Evolutionary conservation across 2,888 invertebrate genomes (phyloP), one percentile per base, ranked within the genome.

Genomic region (Uropetala carovei): DNA sequence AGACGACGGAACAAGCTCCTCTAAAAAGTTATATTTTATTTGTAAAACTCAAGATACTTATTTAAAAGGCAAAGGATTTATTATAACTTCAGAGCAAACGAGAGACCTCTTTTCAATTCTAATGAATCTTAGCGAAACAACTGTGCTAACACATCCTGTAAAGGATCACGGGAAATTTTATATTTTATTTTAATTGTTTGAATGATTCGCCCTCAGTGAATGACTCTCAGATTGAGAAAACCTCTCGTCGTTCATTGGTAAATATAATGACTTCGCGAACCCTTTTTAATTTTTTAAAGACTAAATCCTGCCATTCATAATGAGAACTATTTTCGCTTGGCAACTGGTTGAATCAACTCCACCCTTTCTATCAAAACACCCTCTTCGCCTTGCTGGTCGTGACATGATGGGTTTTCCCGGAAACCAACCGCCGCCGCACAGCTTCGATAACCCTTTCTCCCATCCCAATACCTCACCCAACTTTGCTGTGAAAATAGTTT

Each of bases 201-300:
- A 22, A 75, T 22, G 75, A 11, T 22, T 18, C 14, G 22, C 27
- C 7, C n/a, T 11, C 13, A 22, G 13, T 27, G 75, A 75, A 27
- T 27, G 75, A 22, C 75, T 27, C 22, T 68, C 9, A 11, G 14
- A 27, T 0, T 27, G 75, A 75, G 75, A 75, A 22, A 75, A 75
- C 13, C 27, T 14, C 11, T 7, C 22, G 27, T 10, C 22, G 22
- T 75, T 27, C n/a, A n/a, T n/a, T n/a, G n/a, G 27, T 27, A 18
- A 75, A 68, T 68, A 43, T 18, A 68, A 68, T 68, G n/a, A 75
- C 75, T 75, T 75, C 75, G 75, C 75, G 75, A 75, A 75, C 75
- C 75, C 75, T 27, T 75, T 75, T 75, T 75, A 75, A 22, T 75
- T 27, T 75, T 75, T 60, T 60, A 16, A 60, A n/a, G n/a, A 13